Percentiles rank a stretch among this genome's conserved stretches.
phyloP scores from a whole-genome alignment of 92 coral and sea anemone genomes.

The Montipora capitata region DNA sequence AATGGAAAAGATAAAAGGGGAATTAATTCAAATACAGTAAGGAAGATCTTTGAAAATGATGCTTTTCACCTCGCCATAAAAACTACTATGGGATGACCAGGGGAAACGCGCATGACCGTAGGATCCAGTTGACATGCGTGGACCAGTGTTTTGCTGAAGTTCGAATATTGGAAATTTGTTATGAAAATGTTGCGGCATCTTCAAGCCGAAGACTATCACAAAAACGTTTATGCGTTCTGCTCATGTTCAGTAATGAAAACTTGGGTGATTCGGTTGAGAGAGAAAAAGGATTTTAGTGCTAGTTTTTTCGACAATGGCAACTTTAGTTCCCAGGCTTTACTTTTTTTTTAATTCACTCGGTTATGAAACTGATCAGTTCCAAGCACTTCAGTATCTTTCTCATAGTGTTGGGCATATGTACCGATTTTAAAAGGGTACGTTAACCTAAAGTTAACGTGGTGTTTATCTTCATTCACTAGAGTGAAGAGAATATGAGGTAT shows the following conservation, averaged over 20 bases:
- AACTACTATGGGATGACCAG: slow-evolving; percentile 88
- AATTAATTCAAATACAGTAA: slow-evolving; percentile 40
- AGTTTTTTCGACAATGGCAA: background rate
- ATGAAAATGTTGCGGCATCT: slow-evolving; percentile 12
- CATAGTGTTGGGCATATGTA: no score
- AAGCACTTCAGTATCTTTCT: no score
- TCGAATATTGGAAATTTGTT: background rate
- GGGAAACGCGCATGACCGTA: slow-evolving; percentile 49
- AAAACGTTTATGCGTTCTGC: background rate
- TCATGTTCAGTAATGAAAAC: background rate
- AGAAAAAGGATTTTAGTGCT: background rate
- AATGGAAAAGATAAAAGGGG: slow-evolving; percentile 21
- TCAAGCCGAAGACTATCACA: background rate
- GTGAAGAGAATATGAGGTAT: no score
- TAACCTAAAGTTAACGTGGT: no score
- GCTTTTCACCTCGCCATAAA: slow-evolving; percentile 97
- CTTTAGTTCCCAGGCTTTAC: slow-evolving; percentile 2
- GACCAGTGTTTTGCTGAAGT: slow-evolving; percentile 34
- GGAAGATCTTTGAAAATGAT: slow-evolving; percentile 63
- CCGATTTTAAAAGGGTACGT: no score
- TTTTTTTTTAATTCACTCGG: no score
- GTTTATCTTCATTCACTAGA: no score
- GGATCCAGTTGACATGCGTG: slow-evolving; percentile 44
- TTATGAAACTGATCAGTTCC: no score
- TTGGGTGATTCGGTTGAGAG: background rate